Percentiles rank a stretch among this genome's conserved stretches.
These are phyloP conservation scores for Lagenorhynchus albirostris DNA, from an alignment of 2,113 vertebrate genomes.

Conservation along the genomic window DNA sequence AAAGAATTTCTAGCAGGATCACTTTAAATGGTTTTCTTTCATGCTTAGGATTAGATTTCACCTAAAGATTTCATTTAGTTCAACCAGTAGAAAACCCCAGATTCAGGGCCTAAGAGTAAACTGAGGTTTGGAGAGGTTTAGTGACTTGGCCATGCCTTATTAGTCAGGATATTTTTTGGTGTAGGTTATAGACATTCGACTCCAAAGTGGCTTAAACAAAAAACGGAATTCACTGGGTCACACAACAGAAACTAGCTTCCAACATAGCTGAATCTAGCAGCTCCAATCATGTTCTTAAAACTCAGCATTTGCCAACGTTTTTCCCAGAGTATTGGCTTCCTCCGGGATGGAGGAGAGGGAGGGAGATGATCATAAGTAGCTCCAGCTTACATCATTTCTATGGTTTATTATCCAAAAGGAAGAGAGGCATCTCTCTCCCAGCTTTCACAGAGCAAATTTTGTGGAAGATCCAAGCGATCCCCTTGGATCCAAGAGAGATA, in stretches of 20 bases:
- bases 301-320: background rate
- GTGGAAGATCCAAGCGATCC: background rate
- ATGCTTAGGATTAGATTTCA: background rate
- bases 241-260: background rate
- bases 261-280: background rate
- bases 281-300: background rate
- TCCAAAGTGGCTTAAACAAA: background rate
- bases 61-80: constrained; percentile 22
- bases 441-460: background rate
- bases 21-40: constrained; percentile 10
- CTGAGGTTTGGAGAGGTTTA: background rate
- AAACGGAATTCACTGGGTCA: background rate
- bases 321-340: background rate
- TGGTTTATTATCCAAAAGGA: background rate
- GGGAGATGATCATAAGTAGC: background rate
- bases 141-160: background rate
- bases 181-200: background rate
- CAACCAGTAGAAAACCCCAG: background rate
- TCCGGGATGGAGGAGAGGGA: background rate
- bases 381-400: background rate
- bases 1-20: background rate
- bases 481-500: background rate
- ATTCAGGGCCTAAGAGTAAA: background rate
- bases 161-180: background rate
- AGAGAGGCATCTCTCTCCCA: background rate